Evolutionary conservation across 53 echinoderm and acorn worm genomes (phyloP), one percentile per base, ranked within the genome.

Genomic region (Actinopyga echinites): DNA sequence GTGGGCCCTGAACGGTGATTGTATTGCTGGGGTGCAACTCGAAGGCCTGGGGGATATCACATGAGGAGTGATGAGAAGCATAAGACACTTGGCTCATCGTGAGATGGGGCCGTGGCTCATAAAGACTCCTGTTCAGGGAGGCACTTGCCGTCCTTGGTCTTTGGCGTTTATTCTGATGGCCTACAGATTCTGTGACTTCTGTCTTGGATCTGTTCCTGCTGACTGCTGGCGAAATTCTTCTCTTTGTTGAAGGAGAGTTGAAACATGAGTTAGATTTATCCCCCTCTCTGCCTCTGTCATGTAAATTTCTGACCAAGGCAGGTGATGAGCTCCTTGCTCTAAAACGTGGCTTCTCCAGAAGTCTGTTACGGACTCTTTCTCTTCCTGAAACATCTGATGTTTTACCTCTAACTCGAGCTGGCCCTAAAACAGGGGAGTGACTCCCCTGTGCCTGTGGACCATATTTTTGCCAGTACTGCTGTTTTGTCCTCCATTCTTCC

Each of bases 11-110:
- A 23, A 95, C 62, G 8, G 83, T 82, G 44, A 56, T 57, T 45
- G 85, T 83, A 37, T 90, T 93, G 83, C 88, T 88, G 13, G 89
- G 88, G 58, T 90, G 90, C 68, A 90, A 57, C 62, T 90, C 89
- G 66, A 93, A 92, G 2, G 92, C 83, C 15, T 75, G 57, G 2
- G 97, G 90, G 28, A 92, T 85, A 9, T 90, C 65, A 29, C 97
- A 85, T 26, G 83, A 86, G 32, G 80, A 82, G 56, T 57, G 86
- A 65, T 91, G 91, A 3, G 84, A 69, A 11, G 55, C 68, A 19
- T 84, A 64, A 5, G 95, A 87, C 54, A 87, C 84, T 33, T 89
- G 88, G 58, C 95, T 89, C 25, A n/a, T 49, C 29, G 69, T 86
- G 65, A 84, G 89, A 56, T 84, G 81, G 25, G 91, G 85, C 30